These are phyloP conservation scores for Campaea margaritaria DNA, from an alignment of 2,888 invertebrate genomes.

Conservation along the genomic window DNA sequence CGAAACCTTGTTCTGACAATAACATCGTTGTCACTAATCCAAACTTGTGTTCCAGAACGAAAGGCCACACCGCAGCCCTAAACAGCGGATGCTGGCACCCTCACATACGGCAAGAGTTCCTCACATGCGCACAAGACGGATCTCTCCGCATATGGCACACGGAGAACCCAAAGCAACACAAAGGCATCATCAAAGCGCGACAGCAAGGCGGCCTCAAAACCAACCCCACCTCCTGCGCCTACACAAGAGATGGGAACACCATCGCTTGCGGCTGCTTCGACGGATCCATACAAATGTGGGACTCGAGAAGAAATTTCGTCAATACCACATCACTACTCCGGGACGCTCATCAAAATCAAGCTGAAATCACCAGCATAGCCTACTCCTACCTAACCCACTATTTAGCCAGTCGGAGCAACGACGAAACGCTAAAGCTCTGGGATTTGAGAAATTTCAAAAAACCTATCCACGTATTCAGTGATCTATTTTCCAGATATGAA, in stretches of 20 bases:
- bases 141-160: slow-evolving; percentile 97
- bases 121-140: slow-evolving; percentile 97
- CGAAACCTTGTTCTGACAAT: too few species aligned
- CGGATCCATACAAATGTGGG: slow-evolving; percentile 99
- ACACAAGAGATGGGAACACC: slow-evolving; percentile 93
- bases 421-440: slow-evolving; percentile 98
- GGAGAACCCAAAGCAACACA: slow-evolving; percentile 91
- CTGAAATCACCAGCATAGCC: slow-evolving; percentile 92
- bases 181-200: slow-evolving; percentile 93
- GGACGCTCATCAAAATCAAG: slow-evolving; percentile 91
- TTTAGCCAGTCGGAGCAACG: slow-evolving; percentile 93
- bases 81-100: slow-evolving; percentile 98
- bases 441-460: slow-evolving; percentile 93
- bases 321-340: slow-evolving; percentile 92
- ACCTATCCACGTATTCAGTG: slow-evolving; percentile 88
- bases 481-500: slow-evolving; percentile 93
- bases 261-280: slow-evolving; percentile 97
- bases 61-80: slow-evolving; percentile 96
- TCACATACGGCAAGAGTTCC: slow-evolving; percentile 93
- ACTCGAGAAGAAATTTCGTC: slow-evolving; percentile 95
- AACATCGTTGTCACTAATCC: background rate
- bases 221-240: slow-evolving; percentile 93
- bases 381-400: slow-evolving; percentile 95
- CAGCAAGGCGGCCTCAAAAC: slow-evolving; percentile 94
- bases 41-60: slow-evolving; percentile 85